Conservation (phyloP, 2,888 invertebrate species). For the Athalia cordata region DNA sequence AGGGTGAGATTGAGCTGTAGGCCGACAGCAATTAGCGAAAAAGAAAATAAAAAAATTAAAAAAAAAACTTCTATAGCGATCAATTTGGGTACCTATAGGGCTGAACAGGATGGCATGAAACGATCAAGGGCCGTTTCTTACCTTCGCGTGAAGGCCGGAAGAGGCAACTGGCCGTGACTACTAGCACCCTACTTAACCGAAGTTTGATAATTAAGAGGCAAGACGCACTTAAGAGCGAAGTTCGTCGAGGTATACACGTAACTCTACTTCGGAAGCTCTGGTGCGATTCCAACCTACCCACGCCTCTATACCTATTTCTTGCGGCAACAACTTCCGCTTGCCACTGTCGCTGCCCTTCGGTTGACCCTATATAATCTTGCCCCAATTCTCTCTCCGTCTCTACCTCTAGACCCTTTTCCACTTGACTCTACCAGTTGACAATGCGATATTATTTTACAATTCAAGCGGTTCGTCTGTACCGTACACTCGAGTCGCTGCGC, state of each 20-base stretch:
- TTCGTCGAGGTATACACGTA: conserved; percentile 32
- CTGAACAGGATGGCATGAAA: not conserved
- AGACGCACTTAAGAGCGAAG: conserved; percentile 42
- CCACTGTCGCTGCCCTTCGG: conserved; percentile 5
- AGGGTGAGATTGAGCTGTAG: too few species aligned
- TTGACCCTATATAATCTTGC: conserved; percentile 1
- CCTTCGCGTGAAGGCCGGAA: conserved; percentile 7
- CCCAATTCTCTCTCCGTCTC: not conserved
- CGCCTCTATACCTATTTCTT: conserved; percentile 17
- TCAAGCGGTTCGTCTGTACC: not conserved
- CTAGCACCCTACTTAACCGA: conserved; percentile 46
- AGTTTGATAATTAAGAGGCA: conserved; percentile 65
- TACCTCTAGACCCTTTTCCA: too few species aligned
- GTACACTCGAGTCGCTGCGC: not conserved
- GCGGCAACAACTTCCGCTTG: conserved; percentile 33
- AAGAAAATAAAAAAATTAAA: not conserved
- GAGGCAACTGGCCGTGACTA: conserved; percentile 38
- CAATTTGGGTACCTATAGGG: not conserved
- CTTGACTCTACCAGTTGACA: not conserved
- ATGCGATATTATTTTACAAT: not conserved
- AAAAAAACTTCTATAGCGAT: conserved; percentile 11
- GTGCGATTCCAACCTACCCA: not conserved
- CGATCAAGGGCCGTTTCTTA: conserved; percentile 29
- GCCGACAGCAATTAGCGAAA: too few species aligned
- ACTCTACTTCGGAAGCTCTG: conserved; percentile 36